A percentile compares a stretch with the other conserved stretches of the same genome.
Conservation (phyloP, 92 coral and sea anemone genomes). For the Muricea muricata region DNA sequence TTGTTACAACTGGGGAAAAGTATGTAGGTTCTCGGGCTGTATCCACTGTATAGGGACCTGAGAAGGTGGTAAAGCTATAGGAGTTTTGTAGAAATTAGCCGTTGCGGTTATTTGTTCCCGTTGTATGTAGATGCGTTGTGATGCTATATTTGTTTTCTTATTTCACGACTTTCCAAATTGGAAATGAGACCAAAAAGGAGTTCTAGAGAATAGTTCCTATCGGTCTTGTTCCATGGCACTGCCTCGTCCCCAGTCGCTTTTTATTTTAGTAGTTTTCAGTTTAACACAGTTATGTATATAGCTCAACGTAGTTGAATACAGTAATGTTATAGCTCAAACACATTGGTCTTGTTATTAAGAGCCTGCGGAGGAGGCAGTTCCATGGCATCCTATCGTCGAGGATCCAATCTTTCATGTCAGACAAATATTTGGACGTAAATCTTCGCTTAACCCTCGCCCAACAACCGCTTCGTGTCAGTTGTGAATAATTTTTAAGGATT, state of each 20-base stretch:
- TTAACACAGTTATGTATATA: too few relatives aligned
- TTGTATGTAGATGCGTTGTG: constrained; percentile 33
- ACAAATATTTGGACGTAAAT: constrained; percentile 7
- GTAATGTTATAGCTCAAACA: too few relatives aligned
- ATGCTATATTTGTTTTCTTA: constrained; percentile 26
- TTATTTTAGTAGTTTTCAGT: too few relatives aligned
- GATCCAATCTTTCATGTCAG: constrained; percentile 52
- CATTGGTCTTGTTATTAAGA: too few relatives aligned
- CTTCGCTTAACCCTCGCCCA: constrained; percentile 61
- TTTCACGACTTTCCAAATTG: constrained; percentile 67
- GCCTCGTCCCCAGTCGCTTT: too few relatives aligned
- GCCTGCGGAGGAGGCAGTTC: too few relatives aligned
- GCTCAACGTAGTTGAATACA: too few relatives aligned
- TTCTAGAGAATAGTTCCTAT: constrained; percentile 35
- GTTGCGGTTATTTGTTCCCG: neutral
- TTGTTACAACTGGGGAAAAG: too few relatives aligned
- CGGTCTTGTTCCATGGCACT: constrained; percentile 54
- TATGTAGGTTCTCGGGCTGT: too few relatives aligned
- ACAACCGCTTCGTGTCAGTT: constrained; percentile 61
- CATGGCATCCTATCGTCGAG: constrained; percentile 67
- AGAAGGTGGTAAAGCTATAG: constrained; percentile 38
- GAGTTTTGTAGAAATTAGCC: constrained; percentile 32
- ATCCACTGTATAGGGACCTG: neutral
- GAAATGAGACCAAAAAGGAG: constrained; percentile 66
- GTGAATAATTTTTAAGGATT: constrained; percentile 14